A percentile compares a stretch with the other conserved stretches of the same genome.
Evolutionary conservation across 2,113 vertebrate genomes (phyloP).

Genomic region (Platichthys stellatus): DNA sequence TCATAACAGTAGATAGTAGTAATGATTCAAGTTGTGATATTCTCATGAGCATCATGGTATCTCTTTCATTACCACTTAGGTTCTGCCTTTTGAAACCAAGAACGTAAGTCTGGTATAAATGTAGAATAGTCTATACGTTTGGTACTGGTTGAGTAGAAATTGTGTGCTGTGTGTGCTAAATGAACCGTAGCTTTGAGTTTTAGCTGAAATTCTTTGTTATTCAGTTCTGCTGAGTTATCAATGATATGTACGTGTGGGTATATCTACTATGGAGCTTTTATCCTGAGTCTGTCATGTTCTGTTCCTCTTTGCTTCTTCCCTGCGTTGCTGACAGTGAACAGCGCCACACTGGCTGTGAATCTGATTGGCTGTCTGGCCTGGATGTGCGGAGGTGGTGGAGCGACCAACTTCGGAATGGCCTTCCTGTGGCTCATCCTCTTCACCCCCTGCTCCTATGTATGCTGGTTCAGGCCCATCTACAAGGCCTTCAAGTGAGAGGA

Average conservation of each 20-base stretch:
- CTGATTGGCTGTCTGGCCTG: constrained; percentile 98
- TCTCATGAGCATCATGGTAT: constrained; percentile 18
- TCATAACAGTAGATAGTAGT: neutral
- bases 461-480: constrained; percentile 99
- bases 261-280: neutral
- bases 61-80: constrained; percentile 53
- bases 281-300: constrained; percentile 12
- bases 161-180: constrained; percentile 21
- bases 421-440: constrained; percentile 99
- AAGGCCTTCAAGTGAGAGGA: constrained; percentile 98
- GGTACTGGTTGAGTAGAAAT: constrained; percentile 21
- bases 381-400: constrained; percentile 97
- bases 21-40: constrained; percentile 10
- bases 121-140: constrained; percentile 10
- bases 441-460: constrained; percentile 99
- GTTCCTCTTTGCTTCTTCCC: constrained; percentile 12
- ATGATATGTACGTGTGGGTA: neutral
- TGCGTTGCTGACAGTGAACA: constrained; percentile 89
- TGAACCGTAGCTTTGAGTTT: neutral
- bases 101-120: constrained; percentile 61
- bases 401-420: constrained; percentile 97
- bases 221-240: constrained; percentile 27
- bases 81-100: constrained; percentile 46
- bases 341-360: constrained; percentile 95
- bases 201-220: constrained; percentile 27